Evolutionary conservation across 30 jellyfish, hydroid and myxozoan species (phyloP).

Genomic region (Aurelia aurita): DNA sequence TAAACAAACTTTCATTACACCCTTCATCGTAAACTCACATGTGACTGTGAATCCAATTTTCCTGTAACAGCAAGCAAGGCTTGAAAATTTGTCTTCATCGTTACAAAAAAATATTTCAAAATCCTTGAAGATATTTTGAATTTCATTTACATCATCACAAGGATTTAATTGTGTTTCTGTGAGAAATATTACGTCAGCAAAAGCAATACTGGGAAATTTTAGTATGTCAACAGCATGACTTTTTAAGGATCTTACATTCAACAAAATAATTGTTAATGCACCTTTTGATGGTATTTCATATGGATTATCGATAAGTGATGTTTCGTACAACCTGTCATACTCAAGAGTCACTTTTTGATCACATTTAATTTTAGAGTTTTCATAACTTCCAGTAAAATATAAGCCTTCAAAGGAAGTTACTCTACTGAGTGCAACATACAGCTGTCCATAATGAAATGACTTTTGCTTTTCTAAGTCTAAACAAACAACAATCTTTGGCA

Average conservation of each 20-base stretch:
- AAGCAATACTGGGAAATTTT: neutral
- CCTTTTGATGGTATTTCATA: neutral
- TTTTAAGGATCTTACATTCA: slow-evolving; percentile 19
- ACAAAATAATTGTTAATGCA: neutral
- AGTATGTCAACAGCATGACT: slow-evolving; percentile 3
- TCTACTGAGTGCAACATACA: slow-evolving; percentile 57
- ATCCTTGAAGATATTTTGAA: neutral
- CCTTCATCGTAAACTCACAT: neutral
- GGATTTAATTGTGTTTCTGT: slow-evolving; percentile 33
- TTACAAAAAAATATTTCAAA: neutral
- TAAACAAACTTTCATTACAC: neutral
- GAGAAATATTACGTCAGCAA: slow-evolving; percentile 1
- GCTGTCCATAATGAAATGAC: slow-evolving; percentile 28
- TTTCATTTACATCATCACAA: neutral
- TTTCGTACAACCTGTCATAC: slow-evolving; percentile 1
- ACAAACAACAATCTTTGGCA: slow-evolving; percentile 27
- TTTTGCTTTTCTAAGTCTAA: slow-evolving; percentile 26
- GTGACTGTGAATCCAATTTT: neutral
- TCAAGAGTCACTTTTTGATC: slow-evolving; percentile 15
- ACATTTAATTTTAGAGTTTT: slow-evolving; percentile 7
- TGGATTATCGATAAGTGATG: neutral
- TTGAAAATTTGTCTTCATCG: slow-evolving; percentile 12
- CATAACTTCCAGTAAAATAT: slow-evolving; percentile 6
- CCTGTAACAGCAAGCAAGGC: slow-evolving; percentile 19
- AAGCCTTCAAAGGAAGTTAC: slow-evolving; percentile 15